Conservation (phyloP, 2,888 invertebrate species). For the Ormia ochracea region DNA sequence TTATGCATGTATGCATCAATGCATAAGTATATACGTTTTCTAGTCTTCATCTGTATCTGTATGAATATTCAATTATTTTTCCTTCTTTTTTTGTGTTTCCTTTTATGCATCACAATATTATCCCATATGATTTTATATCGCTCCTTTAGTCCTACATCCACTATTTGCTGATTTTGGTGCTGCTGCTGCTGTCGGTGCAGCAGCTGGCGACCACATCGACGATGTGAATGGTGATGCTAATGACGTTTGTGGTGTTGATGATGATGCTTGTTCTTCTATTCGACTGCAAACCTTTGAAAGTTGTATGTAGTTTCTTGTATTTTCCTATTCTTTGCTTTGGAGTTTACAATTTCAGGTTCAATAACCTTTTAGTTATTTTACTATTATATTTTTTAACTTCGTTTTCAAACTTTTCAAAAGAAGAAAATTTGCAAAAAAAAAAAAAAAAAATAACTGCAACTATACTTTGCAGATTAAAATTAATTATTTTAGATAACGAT, state of each 20-base stretch:
- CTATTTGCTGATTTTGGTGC: slow-evolving; percentile 13
- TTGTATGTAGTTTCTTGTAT: slow-evolving; percentile 42
- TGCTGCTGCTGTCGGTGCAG: slow-evolving; percentile 26
- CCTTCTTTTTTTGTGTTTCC: not conserved
- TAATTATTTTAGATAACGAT: not conserved
- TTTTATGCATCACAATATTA: slow-evolving; percentile 49
- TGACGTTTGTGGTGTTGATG: slow-evolving; percentile 49
- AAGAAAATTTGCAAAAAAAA: not conserved
- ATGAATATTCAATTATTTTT: slow-evolving; percentile 3
- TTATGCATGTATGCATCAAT: too few species aligned
- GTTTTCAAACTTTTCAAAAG: not conserved
- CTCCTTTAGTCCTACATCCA: slow-evolving; percentile 24
- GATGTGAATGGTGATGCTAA: not conserved
- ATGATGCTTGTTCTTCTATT: slow-evolving; percentile 33
- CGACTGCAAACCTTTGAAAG: slow-evolving; percentile 25
- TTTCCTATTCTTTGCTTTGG: not conserved
- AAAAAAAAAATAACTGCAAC: too few species aligned
- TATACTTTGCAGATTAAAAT: not conserved
- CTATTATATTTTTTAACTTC: slow-evolving; percentile 11
- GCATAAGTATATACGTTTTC: too few species aligned
- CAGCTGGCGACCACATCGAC: slow-evolving; percentile 3
- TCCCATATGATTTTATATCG: slow-evolving; percentile 57
- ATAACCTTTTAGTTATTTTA: slow-evolving; percentile 58
- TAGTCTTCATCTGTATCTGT: slow-evolving; percentile 5
- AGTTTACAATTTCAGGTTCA: slow-evolving; percentile 60